Evolutionary conservation across 2,113 vertebrate species (phyloP).

Genomic region (Lichenostomus cassidix): DNA sequence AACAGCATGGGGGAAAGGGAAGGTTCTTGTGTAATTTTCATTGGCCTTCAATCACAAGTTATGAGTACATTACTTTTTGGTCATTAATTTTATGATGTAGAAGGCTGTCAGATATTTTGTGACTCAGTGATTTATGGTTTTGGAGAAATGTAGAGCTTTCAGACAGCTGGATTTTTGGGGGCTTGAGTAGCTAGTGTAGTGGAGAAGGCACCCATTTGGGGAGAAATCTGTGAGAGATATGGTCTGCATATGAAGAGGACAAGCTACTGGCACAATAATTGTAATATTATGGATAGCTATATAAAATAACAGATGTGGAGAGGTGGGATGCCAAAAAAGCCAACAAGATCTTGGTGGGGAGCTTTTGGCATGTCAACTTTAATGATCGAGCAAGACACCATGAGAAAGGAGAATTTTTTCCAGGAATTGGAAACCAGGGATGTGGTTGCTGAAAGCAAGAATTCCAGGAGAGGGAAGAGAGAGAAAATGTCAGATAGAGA

Average conservation of each 20-base stretch:
- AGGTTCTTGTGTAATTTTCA: not conserved
- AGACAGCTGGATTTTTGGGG: not conserved
- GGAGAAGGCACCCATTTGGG: not conserved
- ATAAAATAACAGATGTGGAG: constrained; percentile 66
- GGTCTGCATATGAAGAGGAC: constrained; percentile 14
- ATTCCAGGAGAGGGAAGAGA: constrained; percentile 1
- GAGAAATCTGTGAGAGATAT: constrained; percentile 17
- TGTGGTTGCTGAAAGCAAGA: constrained; percentile 43
- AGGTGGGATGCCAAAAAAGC: constrained; percentile 47
- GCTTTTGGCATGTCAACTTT: constrained; percentile 51
- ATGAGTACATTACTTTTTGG: not conserved
- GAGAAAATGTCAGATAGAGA: constrained; percentile 19
- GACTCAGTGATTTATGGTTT: not conserved
- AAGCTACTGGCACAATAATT: constrained; percentile 58
- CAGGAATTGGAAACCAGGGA: constrained; percentile 44
- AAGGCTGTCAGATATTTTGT: not conserved
- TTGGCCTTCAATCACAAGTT: not conserved
- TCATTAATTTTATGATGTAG: not conserved
- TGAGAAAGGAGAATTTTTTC: constrained; percentile 47
- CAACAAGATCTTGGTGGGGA: constrained; percentile 52
- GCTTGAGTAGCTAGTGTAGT: not conserved
- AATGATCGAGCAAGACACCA: constrained; percentile 33
- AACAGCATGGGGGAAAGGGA: not conserved
- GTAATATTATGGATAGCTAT: constrained; percentile 22
- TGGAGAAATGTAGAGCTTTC: not conserved